Percentiles rank a stretch among this genome's conserved stretches.
Conservation (phyloP, 2,888 invertebrate genomes). For the Aplocera efformata region DNA sequence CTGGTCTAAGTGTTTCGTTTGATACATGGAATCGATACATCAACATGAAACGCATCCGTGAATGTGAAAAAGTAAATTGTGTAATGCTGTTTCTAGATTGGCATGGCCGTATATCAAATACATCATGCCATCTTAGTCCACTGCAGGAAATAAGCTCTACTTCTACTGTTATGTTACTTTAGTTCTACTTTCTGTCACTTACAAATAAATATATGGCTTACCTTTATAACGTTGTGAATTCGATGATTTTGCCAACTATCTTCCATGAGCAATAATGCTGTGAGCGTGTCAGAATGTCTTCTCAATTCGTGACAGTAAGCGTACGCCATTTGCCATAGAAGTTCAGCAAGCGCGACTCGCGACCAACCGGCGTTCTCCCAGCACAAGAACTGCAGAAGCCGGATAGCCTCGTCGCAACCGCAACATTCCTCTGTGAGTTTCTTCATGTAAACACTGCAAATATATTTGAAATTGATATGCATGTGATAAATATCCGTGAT, state of each 20-base stretch:
- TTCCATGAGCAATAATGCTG: slow-evolving; percentile 92
- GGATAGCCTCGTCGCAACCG: slow-evolving; percentile 93
- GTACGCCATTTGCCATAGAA: slow-evolving; percentile 93
- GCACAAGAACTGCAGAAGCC: slow-evolving; percentile 94
- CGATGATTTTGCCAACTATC: slow-evolving; percentile 98
- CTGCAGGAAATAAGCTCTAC: too few species aligned
- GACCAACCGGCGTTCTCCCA: slow-evolving; percentile 99
- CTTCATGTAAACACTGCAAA: slow-evolving; percentile 86
- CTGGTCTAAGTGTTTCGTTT: too few species aligned
- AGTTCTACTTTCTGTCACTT: too few species aligned
- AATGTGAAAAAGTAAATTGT: too few species aligned
- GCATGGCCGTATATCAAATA: too few species aligned
- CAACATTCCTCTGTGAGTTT: slow-evolving; percentile 97
- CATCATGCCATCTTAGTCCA: too few species aligned
- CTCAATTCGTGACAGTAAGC: slow-evolving; percentile 97
- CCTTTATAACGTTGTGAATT: slow-evolving; percentile 96
- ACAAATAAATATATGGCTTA: slow-evolving; percentile 29
- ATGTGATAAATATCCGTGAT: background rate
- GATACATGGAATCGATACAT: too few species aligned
- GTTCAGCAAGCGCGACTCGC: slow-evolving; percentile 91
- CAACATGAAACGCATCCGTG: too few species aligned
- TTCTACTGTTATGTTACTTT: too few species aligned
- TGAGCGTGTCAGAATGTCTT: slow-evolving; percentile 93
- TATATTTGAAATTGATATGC: background rate
- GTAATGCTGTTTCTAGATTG: too few species aligned